Evolutionary conservation across 1,140 invertebrate species (phyloP), one percentile per base, ranked within the genome.

Genomic region (Arion vulgaris): DNA sequence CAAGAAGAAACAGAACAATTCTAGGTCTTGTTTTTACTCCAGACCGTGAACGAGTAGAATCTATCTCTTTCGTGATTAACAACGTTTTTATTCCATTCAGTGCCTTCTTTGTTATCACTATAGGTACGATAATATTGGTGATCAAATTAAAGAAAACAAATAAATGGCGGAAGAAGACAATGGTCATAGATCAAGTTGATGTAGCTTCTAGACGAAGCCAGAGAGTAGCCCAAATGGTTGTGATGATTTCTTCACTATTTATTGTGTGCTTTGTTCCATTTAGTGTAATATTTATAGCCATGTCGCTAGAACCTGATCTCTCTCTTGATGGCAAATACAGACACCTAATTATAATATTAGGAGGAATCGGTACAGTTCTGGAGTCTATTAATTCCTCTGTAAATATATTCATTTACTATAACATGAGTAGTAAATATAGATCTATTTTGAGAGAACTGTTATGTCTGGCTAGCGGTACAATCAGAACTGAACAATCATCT

Each of bases 321-420:
- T 51, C 75, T 28, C 34, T 77, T 32, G 39, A 77, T 39, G 75
- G 75, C 45, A 77, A 62, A n/a, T 77, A 77, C n/a, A 41, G 49
- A 28, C 34, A 77, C n/a, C 1, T 77, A 49, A 38, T 57, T 1
- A 51, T 57, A 51, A 49, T 77, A 2, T 11, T 77, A 1, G 45
- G 45, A 17, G 45, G 39, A 1, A 28, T 77, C 36, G 75, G 49
- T 15, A 38, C n/a, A 17, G 28, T 77, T 41, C 75, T 77, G 2
- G 75, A 77, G 51, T 53, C 45, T 2, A 77, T 49, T 15, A 77
- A 77, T 28, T 53, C 75, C 4, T 41, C 75, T 15, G n/a, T 57
- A 2, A 77, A 77, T 39, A 77, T 77, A 11, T 77, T 77, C 75
- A 77, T 77, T 41, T 77, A 77, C 49, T 77, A 77, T 36, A 5